Evolutionary conservation across 2,797 vertebrate genomes (phyloP), one percentile per base, ranked within the genome.

Genomic region (Apogon talboti): DNA sequence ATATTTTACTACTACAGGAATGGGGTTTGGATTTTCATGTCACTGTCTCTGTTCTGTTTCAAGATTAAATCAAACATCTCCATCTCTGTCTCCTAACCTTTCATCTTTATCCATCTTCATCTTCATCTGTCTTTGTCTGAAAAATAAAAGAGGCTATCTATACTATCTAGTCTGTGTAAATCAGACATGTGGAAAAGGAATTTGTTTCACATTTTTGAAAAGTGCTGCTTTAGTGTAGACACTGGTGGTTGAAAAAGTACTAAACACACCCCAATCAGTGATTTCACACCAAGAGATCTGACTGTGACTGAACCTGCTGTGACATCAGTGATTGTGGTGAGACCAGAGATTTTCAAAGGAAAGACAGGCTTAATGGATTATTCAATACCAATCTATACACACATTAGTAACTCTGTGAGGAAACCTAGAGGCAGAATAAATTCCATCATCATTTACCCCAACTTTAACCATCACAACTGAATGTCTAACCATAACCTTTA

Each of bases 281-380:
- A 72, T 78, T 80, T 83, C 61, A 15, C 73, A 69, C 66, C 67
- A 52, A 59, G 61, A 49, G 11, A 12, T 65, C 55, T 73, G 46
- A 43, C 61, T 51, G 51, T 61, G 62, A 60, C 62, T 66, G 53
- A 61, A 59, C 67, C 51, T 64, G 49, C 75, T 65, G 67, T 41
- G 51, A 42, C 35, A 53, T 35, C 4, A 66, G 38, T 75, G 55
- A 82, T 60, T 84, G 52, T 40, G 35, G 21, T 49, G 15, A 68
- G 35, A 48, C 51, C 55, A 70, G 33, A 61, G 45, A 13, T 47
- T 66, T 28, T 52, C 40, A 64, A 61, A 41, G 11, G 35, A 3
- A 40, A 21, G 12, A 35, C 19, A 74, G n/a, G 38, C 35, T 28
- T 28, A 5, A 28, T 28, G 24, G 24, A 28, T 28, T 28, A 28